Evolutionary conservation across 2,797 vertebrate species (phyloP).

Genomic region (Syngnathus rostellatus): DNA sequence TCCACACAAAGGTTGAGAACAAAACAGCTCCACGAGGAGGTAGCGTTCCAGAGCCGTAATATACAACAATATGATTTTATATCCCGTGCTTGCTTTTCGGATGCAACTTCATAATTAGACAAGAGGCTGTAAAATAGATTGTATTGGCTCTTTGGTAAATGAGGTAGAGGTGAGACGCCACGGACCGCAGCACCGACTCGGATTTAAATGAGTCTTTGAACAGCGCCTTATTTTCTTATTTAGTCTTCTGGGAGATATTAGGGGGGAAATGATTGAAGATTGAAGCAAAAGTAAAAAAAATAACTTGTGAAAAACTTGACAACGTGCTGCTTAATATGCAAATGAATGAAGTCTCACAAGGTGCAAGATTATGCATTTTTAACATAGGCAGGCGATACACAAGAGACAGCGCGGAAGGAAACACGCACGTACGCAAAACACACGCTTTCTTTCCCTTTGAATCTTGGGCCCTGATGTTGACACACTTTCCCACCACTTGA

Average conservation of each 20-base stretch:
- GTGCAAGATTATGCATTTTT: slow-evolving; percentile 41
- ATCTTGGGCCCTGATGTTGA: slow-evolving; percentile 25
- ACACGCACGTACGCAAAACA: slow-evolving; percentile 5
- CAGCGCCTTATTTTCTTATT: slow-evolving; percentile 15
- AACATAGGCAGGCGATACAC: slow-evolving; percentile 32
- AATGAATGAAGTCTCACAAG: slow-evolving; percentile 42
- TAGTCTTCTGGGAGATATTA: slow-evolving; percentile 15
- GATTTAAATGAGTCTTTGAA: slow-evolving; percentile 5
- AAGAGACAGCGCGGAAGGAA: slow-evolving; percentile 14
- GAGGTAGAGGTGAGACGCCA: slow-evolving; percentile 36
- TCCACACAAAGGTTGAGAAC: slow-evolving; percentile 26
- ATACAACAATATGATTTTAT: slow-evolving; percentile 46
- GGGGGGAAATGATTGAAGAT: slow-evolving; percentile 31
- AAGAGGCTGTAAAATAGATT: slow-evolving; percentile 37
- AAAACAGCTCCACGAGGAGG: slow-evolving; percentile 29
- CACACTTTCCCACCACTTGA: slow-evolving; percentile 34
- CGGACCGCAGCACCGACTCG: slow-evolving; percentile 23
- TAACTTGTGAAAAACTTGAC: slow-evolving; percentile 21
- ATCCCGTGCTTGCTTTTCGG: slow-evolving; percentile 47
- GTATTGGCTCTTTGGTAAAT: slow-evolving; percentile 41
- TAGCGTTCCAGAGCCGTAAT: slow-evolving; percentile 36
- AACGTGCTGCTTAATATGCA: slow-evolving; percentile 35
- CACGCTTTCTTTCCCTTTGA: background rate
- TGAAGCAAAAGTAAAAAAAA: slow-evolving; percentile 11
- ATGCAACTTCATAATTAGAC: slow-evolving; percentile 50